A percentile compares a stretch with the other conserved stretches of the same genome.
Evolutionary conservation across 1,140 invertebrate genomes (phyloP).

Genomic region (Hirudo medicinalis): DNA sequence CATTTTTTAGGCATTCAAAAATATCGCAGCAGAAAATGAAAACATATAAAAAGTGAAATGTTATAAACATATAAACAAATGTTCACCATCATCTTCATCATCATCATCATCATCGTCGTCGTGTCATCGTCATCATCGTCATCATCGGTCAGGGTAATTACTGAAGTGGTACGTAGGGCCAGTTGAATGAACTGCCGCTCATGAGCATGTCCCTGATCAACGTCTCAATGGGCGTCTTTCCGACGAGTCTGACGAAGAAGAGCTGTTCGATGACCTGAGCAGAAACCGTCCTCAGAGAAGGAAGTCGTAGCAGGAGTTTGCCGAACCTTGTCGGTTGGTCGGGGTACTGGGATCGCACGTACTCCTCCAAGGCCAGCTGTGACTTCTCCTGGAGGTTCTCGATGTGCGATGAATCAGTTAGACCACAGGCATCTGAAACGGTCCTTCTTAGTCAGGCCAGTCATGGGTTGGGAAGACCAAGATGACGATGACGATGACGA

Average conservation of each 20-base stretch:
- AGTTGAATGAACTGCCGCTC: conserved; percentile 75
- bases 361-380: conserved; percentile 88
- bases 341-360: conserved; percentile 85
- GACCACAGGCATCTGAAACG: conserved; percentile 72
- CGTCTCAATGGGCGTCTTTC: conserved; percentile 93
- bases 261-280: conserved; percentile 90
- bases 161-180: conserved; percentile 67
- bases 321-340: conserved; percentile 89
- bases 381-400: conserved; percentile 92
- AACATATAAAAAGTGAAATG: neutral
- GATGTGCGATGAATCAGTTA: conserved; percentile 83
- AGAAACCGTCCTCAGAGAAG: conserved; percentile 77
- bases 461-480: no score
- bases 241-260: conserved; percentile 88
- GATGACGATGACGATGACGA: neutral
- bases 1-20: no score
- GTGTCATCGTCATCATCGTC: neutral
- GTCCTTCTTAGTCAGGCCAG: no score
- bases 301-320: conserved; percentile 77
- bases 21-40: no score
- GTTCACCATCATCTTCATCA: neutral
- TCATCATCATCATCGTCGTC: neutral
- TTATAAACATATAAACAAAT: no score
- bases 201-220: conserved; percentile 87
- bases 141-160: conserved; percentile 8